These are phyloP conservation scores for Helostoma temminkii DNA, from an alignment of 2,797 vertebrate genomes.

Conservation along the genomic window DNA sequence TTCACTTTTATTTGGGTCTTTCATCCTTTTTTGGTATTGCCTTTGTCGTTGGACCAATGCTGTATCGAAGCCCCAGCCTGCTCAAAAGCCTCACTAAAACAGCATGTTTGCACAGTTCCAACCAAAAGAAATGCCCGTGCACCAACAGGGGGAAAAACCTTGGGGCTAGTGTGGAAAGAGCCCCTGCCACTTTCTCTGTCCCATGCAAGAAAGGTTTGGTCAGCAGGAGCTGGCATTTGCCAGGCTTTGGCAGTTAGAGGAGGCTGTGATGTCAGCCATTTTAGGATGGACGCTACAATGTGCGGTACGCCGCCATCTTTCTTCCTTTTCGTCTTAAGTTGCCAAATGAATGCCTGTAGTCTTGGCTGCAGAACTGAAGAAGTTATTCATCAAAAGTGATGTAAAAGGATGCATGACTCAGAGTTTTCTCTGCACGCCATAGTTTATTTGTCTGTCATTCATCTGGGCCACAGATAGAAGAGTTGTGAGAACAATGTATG, in stretches of 20 bases:
- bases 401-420: constrained; percentile 77
- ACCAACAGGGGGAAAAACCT: constrained; percentile 49
- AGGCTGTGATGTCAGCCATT: constrained; percentile 84
- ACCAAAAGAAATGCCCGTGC: constrained; percentile 73
- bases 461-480: constrained; percentile 68
- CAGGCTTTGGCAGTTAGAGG: constrained; percentile 75
- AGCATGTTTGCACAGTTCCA: constrained; percentile 81
- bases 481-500: constrained; percentile 67
- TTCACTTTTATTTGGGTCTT: constrained; percentile 71
- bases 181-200: constrained; percentile 79
- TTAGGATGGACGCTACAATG: constrained; percentile 84
- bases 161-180: constrained; percentile 62
- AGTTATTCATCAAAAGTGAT: constrained; percentile 77
- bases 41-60: constrained; percentile 73
- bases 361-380: constrained; percentile 79
- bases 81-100: constrained; percentile 76
- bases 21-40: constrained; percentile 69
- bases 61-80: constrained; percentile 61
- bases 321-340: constrained; percentile 80
- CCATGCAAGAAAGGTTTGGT: constrained; percentile 78
- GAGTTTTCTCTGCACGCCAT: constrained; percentile 48
- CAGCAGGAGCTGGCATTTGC: constrained; percentile 82
- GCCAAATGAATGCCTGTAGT: constrained; percentile 79
- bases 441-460: constrained; percentile 77
- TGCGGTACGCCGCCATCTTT: constrained; percentile 82